A percentile compares a stretch with the other conserved stretches of the same genome.
Evolutionary conservation across 2,797 vertebrate species (phyloP).

Genomic region (Pseudochirops corinnae): DNA sequence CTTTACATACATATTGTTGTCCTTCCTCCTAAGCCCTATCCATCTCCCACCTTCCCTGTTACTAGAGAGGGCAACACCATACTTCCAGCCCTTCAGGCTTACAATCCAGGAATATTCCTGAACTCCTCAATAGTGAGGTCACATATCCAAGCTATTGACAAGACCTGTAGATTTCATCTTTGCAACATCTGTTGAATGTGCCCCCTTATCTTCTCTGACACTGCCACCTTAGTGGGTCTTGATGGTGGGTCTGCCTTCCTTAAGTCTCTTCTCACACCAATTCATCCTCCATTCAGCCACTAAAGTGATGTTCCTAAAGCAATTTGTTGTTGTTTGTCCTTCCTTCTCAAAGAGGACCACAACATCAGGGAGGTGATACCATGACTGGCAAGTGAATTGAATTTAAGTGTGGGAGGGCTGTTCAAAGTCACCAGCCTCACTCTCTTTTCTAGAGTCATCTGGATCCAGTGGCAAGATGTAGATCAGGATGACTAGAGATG

Average conservation of each 20-base stretch:
- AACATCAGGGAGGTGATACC: too few species aligned
- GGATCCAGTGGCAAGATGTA: too few species aligned
- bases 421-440: too few species aligned
- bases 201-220: not conserved
- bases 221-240: not conserved
- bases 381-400: too few species aligned
- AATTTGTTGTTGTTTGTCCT: too few species aligned
- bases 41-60: not conserved
- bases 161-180: not conserved
- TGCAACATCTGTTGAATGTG: not conserved
- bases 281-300: not conserved
- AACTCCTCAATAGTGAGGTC: not conserved
- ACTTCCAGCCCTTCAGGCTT: not conserved
- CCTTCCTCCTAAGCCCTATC: not conserved
- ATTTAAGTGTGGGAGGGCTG: too few species aligned
- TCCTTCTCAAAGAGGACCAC: too few species aligned
- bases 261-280: not conserved
- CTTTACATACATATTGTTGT: not conserved
- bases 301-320: not conserved
- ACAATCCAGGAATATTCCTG: not conserved
- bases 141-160: not conserved
- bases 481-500: too few species aligned
- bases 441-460: too few species aligned
- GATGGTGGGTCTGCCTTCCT: not conserved
- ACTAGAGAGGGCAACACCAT: not conserved